A percentile compares a stretch with the other conserved stretches of the same genome.
Evolutionary conservation across 2,888 invertebrate genomes (phyloP).

Genomic region (Caenorhabditis sp.): DNA sequence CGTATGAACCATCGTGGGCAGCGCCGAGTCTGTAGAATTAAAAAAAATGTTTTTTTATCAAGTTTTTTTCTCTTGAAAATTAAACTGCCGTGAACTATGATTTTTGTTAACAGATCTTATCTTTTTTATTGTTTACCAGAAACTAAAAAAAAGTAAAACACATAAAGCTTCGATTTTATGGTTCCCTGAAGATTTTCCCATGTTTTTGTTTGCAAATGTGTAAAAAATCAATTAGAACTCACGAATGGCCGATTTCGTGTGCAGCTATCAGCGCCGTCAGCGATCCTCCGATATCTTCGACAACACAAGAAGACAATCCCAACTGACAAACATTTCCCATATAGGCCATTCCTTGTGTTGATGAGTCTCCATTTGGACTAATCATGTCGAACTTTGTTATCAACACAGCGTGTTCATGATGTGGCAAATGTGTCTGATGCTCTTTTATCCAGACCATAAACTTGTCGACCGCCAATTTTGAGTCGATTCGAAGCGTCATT

Average conservation of each 20-base stretch:
- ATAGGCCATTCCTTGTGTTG: constrained; percentile 70
- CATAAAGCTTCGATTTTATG: too few species aligned
- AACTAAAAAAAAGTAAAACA: too few species aligned
- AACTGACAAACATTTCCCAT: constrained; percentile 64
- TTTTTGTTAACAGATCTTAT: too few species aligned
- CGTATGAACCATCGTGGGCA: constrained; percentile 60
- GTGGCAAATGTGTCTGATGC: constrained; percentile 43
- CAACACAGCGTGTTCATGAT: constrained; percentile 59
- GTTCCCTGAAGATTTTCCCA: too few species aligned
- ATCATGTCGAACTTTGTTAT: constrained; percentile 61
- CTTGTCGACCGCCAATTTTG: constrained; percentile 42
- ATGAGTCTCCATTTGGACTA: constrained; percentile 56
- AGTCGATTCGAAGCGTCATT: constrained; percentile 41
- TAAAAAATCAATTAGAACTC: neutral
- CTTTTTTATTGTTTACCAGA: too few species aligned
- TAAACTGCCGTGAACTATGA: too few species aligned
- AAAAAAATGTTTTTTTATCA: too few species aligned
- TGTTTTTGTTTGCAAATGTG: neutral
- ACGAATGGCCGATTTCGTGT: constrained; percentile 69
- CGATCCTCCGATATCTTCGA: constrained; percentile 68
- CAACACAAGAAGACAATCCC: constrained; percentile 64
- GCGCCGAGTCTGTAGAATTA: constrained; percentile 57
- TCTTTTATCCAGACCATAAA: constrained; percentile 51
- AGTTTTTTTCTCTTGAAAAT: too few species aligned
- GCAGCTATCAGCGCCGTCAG: constrained; percentile 68